Base-by-base conservation (phyloP, 2,113 vertebrate genomes). In the Pelecanoides urinatrix region DNA sequence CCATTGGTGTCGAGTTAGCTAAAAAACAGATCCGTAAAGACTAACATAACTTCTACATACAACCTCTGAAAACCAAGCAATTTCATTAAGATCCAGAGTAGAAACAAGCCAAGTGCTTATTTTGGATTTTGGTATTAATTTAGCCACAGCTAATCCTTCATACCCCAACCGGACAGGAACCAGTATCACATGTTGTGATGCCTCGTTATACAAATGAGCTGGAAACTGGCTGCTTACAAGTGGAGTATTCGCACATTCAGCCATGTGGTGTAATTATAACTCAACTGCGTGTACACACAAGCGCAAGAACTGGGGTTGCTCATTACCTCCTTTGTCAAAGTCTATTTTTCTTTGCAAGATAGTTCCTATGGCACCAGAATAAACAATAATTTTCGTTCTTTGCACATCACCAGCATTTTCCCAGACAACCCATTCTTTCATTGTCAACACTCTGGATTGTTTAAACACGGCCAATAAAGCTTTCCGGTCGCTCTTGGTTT, bases 351-450 rank as follows among this genome's bases (percentile, higher is more conserved):
- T 50, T 88, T 56, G 65, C 76, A 36, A 72, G 61, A 84, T 32
- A 84, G 72, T 61, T 94, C 86, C 61, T 87, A 29, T 53, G 30
- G 79, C 79, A 90, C 65, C 36, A 81, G 86, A 91, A 89, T 86
- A 92, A 96, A 91, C 92, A 96, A 49, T 68, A 75, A 86, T 94
- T 95, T 75, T 59, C 62, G 49, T 56, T 84, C 79, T 89, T 72
- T 85, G 86, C 83, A 86, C 58, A n/a, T 86, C 81, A 88, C 30
- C 74, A 88, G 66, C 58, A 2, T 65, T 75, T 84, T 72, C 47
- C 50, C 13, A 86, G 59, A 88, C 71, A 83, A 15, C 12, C 18
- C 11, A 0, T 50, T 90, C 59, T 90, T 45, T 70, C 53, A 10
- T 5, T 79, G 52, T 70, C 92, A 96, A 72, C 42, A 6, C 23